Base-by-base conservation (phyloP, 1,140 invertebrate genomes). In the Heliothis subflexa region DNA sequence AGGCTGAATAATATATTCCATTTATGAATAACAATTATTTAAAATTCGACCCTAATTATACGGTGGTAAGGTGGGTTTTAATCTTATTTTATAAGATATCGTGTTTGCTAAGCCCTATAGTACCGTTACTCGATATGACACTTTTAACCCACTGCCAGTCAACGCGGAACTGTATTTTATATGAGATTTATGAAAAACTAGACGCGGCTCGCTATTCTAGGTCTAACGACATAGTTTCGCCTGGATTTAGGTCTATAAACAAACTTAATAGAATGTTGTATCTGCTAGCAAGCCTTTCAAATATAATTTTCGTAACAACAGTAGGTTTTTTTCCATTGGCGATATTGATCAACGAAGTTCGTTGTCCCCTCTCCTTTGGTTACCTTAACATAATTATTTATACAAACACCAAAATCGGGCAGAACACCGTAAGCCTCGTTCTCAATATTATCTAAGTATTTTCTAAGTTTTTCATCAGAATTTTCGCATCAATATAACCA, bases 101-200 rank as follows among this genome's bases (percentile, higher is more conserved):
- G 18, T 49, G 13, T 47, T 14, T 28, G 55, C 11, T 74, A n/a
- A 74, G 55, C 47, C 59, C 73, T 75, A 9, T 25, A 33, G 13
- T 5, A 33, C 73, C 73, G 73, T 75, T 74, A 75, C 18, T 74
- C 13, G 33, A 61, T 74, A 62, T 75, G 59, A 64, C 47, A 74
- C 55, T 50, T 74, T 50, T n/a, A 62, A 45, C 4, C 45, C n/a
- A 40, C 10, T 13, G 25, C 25, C 18, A 59, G 57, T 62, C 7
- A 62, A 61, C 45, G 14, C 55, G 72, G 57, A 75, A 75, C 47
- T 64, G 57, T 75, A 75, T 75, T 62, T 64, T 75, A 64, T 13
- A 75, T 75, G 47, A 28, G 45, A 52, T 75, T 75, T 40, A 64
- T 75, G 59, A 75, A 75, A 62, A 75, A 64, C 73, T 75, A 33